Percentiles rank a stretch among this genome's conserved stretches.
These are phyloP conservation scores for Myanophis thanlyinensis DNA, from an alignment of 2,113 vertebrate species.

Conservation along the genomic window DNA sequence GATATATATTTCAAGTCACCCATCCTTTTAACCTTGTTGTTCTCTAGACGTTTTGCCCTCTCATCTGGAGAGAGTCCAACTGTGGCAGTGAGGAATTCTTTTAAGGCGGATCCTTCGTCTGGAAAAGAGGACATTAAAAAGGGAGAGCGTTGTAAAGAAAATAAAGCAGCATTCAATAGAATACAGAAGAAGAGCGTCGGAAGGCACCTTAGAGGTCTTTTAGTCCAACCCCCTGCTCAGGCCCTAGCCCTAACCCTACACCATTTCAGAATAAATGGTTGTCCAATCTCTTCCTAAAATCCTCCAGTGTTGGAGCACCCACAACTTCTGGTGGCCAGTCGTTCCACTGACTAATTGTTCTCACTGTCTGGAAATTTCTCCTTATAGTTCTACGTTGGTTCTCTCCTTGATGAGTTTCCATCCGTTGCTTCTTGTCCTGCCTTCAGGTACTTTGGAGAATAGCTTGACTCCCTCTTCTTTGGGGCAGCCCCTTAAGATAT, in stretches of 20 bases:
- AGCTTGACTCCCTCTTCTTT: neutral
- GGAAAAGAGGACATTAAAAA: neutral
- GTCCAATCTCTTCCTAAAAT: neutral
- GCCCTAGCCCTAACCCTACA: no score
- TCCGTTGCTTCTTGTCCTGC: neutral
- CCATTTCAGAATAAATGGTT: no score
- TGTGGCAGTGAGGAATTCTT: constrained; percentile 89
- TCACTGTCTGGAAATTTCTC: neutral
- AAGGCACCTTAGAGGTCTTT: neutral
- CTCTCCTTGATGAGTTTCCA: neutral
- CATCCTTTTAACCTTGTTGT: constrained; percentile 82
- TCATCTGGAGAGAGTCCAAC: constrained; percentile 84
- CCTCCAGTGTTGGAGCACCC: neutral
- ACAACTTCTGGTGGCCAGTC: neutral
- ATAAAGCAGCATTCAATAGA: neutral
- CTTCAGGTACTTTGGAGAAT: neutral
- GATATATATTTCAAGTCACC: no score
- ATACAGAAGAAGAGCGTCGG: neutral
- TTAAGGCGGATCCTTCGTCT: constrained; percentile 85
- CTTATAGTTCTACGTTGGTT: neutral
- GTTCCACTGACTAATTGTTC: neutral
- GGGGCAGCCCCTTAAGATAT: neutral
- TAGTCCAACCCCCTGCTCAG: neutral
- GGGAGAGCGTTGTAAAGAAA: neutral
- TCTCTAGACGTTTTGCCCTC: constrained; percentile 87